Evolutionary conservation across 2,113 vertebrate genomes (phyloP).

Genomic region (Oxyura jamaicensis): DNA sequence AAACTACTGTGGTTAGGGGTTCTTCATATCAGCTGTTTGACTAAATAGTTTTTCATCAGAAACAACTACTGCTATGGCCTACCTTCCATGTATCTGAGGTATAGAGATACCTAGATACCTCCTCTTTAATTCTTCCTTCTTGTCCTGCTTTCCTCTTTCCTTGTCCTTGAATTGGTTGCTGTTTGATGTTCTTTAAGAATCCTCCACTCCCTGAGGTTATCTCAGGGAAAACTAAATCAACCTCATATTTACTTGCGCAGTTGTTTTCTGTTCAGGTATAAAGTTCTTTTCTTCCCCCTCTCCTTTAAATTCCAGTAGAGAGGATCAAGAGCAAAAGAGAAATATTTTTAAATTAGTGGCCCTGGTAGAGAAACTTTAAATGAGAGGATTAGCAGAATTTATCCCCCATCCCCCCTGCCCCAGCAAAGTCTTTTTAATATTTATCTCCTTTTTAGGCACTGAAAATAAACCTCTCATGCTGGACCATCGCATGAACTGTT

Average conservation of each 20-base stretch:
- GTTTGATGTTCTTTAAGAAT: background rate
- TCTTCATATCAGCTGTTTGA: background rate
- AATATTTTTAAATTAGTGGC: constrained; percentile 2
- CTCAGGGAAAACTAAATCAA: background rate
- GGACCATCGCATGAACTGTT: background rate
- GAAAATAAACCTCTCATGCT: background rate
- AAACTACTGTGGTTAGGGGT: background rate
- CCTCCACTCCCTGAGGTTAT: background rate
- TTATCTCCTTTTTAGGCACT: background rate
- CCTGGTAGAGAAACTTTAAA: background rate
- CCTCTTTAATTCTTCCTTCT: background rate
- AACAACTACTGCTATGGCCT: background rate
- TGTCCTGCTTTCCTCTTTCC: background rate
- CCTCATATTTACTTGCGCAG: background rate
- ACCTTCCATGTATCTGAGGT: background rate
- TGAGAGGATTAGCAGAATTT: background rate
- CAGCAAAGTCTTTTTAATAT: background rate
- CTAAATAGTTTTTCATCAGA: background rate
- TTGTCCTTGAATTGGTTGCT: background rate
- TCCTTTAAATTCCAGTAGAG: background rate
- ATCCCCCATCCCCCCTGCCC: too few species aligned
- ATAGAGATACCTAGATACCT: background rate
- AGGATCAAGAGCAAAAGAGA: background rate
- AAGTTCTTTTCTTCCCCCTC: background rate
- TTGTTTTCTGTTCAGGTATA: background rate